These are phyloP conservation scores for Latrodectus hesperus DNA, from an alignment of 2,888 invertebrate genomes.

Conservation along the genomic window DNA sequence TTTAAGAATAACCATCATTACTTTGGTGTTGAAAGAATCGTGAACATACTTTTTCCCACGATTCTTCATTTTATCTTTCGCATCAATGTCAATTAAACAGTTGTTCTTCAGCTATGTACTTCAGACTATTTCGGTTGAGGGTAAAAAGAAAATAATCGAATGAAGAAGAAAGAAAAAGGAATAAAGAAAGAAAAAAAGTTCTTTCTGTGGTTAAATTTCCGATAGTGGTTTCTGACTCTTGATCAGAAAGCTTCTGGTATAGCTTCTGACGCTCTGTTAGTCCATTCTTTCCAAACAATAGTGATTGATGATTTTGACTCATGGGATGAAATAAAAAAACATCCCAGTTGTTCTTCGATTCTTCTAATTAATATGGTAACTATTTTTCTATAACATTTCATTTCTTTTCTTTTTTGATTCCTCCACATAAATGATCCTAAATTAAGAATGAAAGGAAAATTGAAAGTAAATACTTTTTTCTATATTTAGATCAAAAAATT, in stretches of 20 bases:
- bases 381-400: no score
- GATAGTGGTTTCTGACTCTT: slow-evolving; percentile 26
- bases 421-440: no score
- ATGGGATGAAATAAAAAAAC: no score
- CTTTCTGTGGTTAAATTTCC: slow-evolving; percentile 40
- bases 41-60: neutral
- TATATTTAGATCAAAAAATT: no score
- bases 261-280: slow-evolving; percentile 29
- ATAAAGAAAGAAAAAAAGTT: neutral
- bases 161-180: slow-evolving; percentile 6
- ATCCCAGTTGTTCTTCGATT: no score
- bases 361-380: no score
- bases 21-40: no score
- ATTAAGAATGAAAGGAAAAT: no score
- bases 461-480: no score
- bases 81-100: neutral
- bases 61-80: neutral
- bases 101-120: neutral
- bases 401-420: no score
- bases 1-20: neutral
- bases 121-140: neutral
- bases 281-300: neutral
- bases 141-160: neutral
- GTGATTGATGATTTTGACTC: slow-evolving; percentile 36
- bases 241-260: slow-evolving; percentile 24